These are phyloP conservation scores for Aphis gossypii DNA, from an alignment of 1,140 invertebrate genomes.

Conservation along the genomic window DNA sequence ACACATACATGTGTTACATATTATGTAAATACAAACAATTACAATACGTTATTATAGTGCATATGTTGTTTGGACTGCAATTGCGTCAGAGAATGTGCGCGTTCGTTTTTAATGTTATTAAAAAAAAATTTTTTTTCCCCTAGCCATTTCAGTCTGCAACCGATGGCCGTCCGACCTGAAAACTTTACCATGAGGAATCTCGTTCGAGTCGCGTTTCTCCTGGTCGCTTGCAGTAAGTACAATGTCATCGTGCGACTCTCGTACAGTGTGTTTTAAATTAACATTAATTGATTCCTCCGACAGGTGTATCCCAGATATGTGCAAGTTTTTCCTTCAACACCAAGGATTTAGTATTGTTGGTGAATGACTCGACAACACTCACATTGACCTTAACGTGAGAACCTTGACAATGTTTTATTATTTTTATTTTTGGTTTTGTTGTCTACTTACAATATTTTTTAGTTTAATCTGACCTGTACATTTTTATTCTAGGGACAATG, in stretches of 20 bases:
- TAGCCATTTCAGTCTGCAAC: not conserved
- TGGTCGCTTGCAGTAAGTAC: not conserved
- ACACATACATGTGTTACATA: not conserved
- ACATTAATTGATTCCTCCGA: not conserved
- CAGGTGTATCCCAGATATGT: not conserved
- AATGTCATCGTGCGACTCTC: too few relatives aligned
- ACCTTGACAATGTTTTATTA: not conserved
- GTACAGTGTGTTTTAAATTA: not conserved
- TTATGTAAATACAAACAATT: constrained; percentile 23
- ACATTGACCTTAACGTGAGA: constrained; percentile 33
- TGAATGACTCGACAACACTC: constrained; percentile 9
- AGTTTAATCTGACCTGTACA: not conserved
- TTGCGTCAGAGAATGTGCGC: not conserved
- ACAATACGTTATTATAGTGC: not conserved
- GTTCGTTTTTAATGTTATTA: not conserved
- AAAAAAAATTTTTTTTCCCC: not conserved
- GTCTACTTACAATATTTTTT: not conserved
- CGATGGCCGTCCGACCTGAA: not conserved
- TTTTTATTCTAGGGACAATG: not conserved
- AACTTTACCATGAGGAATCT: not conserved
- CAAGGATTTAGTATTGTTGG: constrained; percentile 32
- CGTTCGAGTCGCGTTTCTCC: not conserved
- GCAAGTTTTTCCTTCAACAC: constrained; percentile 40
- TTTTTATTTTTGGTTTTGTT: not conserved
- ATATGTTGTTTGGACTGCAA: not conserved